A percentile compares a stretch with the other conserved stretches of the same genome.
These are phyloP conservation scores for Sebastolobus alascanus DNA, from an alignment of 2,797 vertebrate species.

Conservation along the genomic window DNA sequence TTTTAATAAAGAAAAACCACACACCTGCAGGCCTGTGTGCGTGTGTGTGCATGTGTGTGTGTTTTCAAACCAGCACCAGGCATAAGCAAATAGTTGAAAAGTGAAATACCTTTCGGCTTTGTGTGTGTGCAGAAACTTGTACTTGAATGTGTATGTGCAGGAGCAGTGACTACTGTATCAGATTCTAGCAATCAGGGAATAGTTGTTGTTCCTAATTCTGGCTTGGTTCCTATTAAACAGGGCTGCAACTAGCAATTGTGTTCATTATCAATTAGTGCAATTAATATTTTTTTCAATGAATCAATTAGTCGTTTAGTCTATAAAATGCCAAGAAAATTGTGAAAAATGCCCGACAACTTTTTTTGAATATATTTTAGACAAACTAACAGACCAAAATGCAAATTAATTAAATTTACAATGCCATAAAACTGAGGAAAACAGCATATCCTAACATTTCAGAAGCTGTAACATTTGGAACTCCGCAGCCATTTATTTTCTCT, in stretches of 20 bases:
- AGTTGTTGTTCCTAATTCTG: neutral
- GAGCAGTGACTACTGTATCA: neutral
- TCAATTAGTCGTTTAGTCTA: neutral
- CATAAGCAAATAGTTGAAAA: slow-evolving; percentile 61
- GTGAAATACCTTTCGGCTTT: slow-evolving; percentile 58
- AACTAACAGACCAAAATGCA: neutral
- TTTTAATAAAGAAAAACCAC: slow-evolving; percentile 85
- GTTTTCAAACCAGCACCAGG: slow-evolving; percentile 19
- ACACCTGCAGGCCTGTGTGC: slow-evolving; percentile 60
- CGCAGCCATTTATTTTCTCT: neutral
- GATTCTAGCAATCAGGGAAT: slow-evolving; percentile 10
- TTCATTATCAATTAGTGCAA: neutral
- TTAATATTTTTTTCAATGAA: neutral
- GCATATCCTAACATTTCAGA: neutral
- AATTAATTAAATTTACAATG: neutral
- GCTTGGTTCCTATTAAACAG: slow-evolving; percentile 5
- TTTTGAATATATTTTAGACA: neutral
- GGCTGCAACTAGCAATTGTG: neutral
- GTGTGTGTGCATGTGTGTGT: slow-evolving; percentile 12
- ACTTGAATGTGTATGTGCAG: slow-evolving; percentile 5
- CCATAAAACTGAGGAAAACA: neutral
- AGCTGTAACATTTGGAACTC: neutral
- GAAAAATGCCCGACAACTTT: neutral
- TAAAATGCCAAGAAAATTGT: neutral
- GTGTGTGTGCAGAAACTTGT: slow-evolving; percentile 1